phyloP scores from a whole-genome alignment of 2,797 vertebrate species.

The Acanthurus leucopareius region DNA sequence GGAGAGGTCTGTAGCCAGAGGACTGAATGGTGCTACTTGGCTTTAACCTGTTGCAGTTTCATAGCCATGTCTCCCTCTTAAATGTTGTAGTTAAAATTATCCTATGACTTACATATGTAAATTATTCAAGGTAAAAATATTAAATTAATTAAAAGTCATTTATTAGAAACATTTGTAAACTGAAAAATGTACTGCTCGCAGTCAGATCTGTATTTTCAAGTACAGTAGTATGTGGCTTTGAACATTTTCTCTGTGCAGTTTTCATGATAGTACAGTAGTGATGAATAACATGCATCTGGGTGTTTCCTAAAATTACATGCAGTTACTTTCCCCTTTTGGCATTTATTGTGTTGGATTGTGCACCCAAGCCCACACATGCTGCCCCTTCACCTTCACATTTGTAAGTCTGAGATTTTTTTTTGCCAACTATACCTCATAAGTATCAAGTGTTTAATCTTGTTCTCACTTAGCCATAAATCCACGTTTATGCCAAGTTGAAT shows the following conservation, averaged over 20 bases:
- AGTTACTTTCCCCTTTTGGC: slow-evolving; percentile 45
- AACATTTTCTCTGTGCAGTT: slow-evolving; percentile 7
- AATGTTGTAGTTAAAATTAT: not conserved
- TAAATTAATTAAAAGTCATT: not conserved
- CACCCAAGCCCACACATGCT: too few species aligned
- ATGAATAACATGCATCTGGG: slow-evolving; percentile 1
- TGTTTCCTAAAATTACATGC: not conserved
- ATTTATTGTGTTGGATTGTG: slow-evolving; percentile 21
- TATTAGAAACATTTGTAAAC: not conserved
- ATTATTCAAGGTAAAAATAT: not conserved
- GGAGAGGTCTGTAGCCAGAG: not conserved
- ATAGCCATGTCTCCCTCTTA: not conserved
- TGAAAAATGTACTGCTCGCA: not conserved
- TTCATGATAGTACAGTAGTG: not conserved
- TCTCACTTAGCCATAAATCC: not conserved
- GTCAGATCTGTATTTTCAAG: not conserved
- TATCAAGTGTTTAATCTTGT: not conserved
- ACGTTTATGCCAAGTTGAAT: slow-evolving; percentile 15
- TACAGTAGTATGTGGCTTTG: not conserved
- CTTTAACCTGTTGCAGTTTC: not conserved
- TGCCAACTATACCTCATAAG: not conserved
- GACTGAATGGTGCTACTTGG: not conserved
- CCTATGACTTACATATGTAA: not conserved
- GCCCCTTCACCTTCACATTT: not conserved
- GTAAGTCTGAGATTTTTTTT: slow-evolving; percentile 1